A percentile compares a stretch with the other conserved stretches of the same genome.
phyloP scores from a whole-genome alignment of 2,888 invertebrate genomes.

The Phalangium opilio region DNA sequence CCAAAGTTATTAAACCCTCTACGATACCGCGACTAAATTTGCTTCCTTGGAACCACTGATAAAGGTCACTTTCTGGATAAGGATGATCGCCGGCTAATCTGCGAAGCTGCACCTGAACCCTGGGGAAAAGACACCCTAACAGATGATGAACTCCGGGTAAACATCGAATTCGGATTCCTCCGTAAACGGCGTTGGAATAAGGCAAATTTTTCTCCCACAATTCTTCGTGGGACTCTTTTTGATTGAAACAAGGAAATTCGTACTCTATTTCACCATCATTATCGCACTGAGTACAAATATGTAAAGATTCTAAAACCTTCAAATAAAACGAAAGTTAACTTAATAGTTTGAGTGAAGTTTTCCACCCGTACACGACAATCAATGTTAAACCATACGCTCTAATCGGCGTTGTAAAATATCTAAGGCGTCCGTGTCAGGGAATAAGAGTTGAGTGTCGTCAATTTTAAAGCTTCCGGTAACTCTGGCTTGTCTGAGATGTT shows the following conservation, averaged over 20 bases:
- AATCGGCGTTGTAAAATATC: slow-evolving; percentile 50
- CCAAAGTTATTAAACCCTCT: slow-evolving; percentile 50
- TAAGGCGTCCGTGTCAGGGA: slow-evolving; percentile 50
- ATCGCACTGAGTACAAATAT: slow-evolving; percentile 52
- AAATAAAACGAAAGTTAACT: too few relatives aligned
- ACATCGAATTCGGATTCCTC: slow-evolving; percentile 12
- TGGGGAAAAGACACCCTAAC: slow-evolving; percentile 12
- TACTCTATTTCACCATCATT: slow-evolving; percentile 54
- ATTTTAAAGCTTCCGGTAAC: slow-evolving; percentile 52
- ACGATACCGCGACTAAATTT: slow-evolving; percentile 45
- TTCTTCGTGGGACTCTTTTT: slow-evolving; percentile 13
- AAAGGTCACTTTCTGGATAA: slow-evolving; percentile 46
- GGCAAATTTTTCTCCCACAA: slow-evolving; percentile 14
- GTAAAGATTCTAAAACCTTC: slow-evolving; percentile 47
- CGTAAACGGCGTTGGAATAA: slow-evolving; percentile 13
- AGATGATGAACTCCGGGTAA: slow-evolving; percentile 14
- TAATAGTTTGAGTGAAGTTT: too few relatives aligned
- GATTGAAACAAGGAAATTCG: slow-evolving; percentile 51
- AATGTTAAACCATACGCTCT: slow-evolving; percentile 5
- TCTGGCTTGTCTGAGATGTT: slow-evolving; percentile 38
- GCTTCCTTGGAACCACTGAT: slow-evolving; percentile 49
- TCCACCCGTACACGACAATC: too few relatives aligned
- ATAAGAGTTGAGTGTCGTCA: slow-evolving; percentile 55
- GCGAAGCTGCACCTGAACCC: slow-evolving; percentile 31
- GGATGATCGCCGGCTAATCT: slow-evolving; percentile 39